Percentiles rank a stretch among this genome's conserved stretches.
These are phyloP conservation scores for Dendroctonus ponderosae DNA, from an alignment of 1,140 invertebrate genomes.

Conservation along the genomic window DNA sequence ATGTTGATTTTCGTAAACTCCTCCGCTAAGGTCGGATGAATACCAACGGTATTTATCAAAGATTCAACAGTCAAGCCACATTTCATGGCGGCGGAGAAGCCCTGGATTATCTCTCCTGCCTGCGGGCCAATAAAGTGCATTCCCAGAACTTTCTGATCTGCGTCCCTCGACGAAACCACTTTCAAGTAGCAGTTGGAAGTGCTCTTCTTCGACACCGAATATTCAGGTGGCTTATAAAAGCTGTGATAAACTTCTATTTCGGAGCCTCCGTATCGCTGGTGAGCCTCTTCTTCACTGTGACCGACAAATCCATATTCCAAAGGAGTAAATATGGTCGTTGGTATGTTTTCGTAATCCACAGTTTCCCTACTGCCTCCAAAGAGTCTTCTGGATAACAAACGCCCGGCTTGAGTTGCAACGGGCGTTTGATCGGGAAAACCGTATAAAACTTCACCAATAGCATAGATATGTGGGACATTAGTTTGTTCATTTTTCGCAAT, in stretches of 20 bases:
- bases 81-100: constrained; percentile 83
- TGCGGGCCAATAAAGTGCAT: constrained; percentile 94
- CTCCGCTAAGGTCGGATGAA: constrained; percentile 95
- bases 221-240: constrained; percentile 93
- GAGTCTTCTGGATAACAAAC: constrained; percentile 75
- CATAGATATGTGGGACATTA: constrained; percentile 84
- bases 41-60: constrained; percentile 88
- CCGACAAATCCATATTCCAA: constrained; percentile 95
- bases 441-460: constrained; percentile 93
- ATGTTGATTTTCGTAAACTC: constrained; percentile 78
- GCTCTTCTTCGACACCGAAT: constrained; percentile 83
- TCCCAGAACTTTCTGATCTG: constrained; percentile 81
- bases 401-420: constrained; percentile 92
- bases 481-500: constrained; percentile 77
- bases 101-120: constrained; percentile 97
- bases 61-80: constrained; percentile 85
- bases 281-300: constrained; percentile 86
- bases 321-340: constrained; percentile 96
- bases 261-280: constrained; percentile 62
- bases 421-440: constrained; percentile 89
- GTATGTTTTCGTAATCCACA: constrained; percentile 90
- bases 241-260: constrained; percentile 86
- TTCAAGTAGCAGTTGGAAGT: constrained; percentile 78
- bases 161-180: constrained; percentile 64
- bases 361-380: constrained; percentile 59